Evolutionary conservation across 2,797 vertebrate genomes (phyloP).

Genomic region (Falco biarmicus): DNA sequence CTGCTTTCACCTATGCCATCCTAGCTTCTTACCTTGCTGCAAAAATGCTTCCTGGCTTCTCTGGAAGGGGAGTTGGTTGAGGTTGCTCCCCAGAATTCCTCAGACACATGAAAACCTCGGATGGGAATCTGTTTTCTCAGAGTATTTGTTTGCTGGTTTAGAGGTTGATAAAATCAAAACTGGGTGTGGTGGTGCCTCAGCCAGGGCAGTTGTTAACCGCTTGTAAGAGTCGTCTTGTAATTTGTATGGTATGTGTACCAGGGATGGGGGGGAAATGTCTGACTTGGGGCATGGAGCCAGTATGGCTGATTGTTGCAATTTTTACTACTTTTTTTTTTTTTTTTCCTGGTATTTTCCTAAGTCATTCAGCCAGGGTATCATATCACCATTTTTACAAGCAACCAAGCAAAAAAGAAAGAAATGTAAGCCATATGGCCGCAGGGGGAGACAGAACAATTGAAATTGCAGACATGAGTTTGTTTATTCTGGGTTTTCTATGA

Average conservation of each 20-base stretch:
- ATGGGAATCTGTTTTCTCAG: neutral
- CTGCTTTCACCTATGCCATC: neutral
- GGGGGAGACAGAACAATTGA: too few species aligned
- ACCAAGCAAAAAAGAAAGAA: neutral
- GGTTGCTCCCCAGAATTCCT: neutral
- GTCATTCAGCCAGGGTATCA: too few species aligned
- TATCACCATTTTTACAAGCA: neutral
- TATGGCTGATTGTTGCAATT: neutral
- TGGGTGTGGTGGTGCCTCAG: neutral
- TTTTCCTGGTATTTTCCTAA: neutral
- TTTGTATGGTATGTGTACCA: accelerated
- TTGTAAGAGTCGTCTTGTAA: neutral
- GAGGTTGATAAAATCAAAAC: neutral
- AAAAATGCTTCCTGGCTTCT: neutral
- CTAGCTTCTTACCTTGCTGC: neutral
- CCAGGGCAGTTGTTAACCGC: neutral
- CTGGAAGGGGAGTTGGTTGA: accelerated
- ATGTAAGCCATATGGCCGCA: accelerated
- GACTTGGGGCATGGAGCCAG: accelerated
- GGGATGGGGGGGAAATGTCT: neutral
- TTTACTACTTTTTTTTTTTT: neutral
- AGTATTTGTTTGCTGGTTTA: neutral
- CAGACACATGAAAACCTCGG: accelerated
- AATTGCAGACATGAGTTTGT: neutral
- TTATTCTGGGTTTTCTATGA: neutral